phyloP scores from a whole-genome alignment of 2,888 invertebrate genomes.

The Muscina levida region DNA sequence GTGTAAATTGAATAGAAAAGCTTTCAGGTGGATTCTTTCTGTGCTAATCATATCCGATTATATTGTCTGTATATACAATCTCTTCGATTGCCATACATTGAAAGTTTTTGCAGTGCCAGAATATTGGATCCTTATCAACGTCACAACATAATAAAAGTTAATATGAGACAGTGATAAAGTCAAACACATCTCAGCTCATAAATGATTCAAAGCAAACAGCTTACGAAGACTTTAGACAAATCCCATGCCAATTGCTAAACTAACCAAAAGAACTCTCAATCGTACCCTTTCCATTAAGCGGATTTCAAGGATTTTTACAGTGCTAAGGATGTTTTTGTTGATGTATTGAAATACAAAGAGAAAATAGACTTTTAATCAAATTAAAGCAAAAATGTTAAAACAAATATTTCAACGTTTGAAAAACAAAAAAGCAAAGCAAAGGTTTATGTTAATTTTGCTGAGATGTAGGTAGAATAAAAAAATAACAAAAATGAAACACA shows the following conservation, averaged over 20 bases:
- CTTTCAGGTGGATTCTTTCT: no score
- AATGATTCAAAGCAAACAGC: background rate
- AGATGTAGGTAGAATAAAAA: no score
- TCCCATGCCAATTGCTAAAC: slow-evolving; percentile 7
- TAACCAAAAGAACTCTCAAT: no score
- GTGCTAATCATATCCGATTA: background rate
- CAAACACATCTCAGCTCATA: background rate
- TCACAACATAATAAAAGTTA: background rate
- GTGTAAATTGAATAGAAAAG: no score
- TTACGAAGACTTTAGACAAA: background rate
- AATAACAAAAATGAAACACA: no score
- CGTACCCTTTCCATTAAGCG: no score
- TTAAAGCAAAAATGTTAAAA: slow-evolving; percentile 18
- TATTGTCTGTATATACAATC: background rate
- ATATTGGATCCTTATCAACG: slow-evolving; percentile 8
- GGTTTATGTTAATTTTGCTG: no score
- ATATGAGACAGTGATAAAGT: slow-evolving; percentile 8
- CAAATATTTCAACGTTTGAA: no score
- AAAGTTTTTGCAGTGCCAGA: background rate
- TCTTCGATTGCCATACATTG: background rate
- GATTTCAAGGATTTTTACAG: background rate
- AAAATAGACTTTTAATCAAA: slow-evolving; percentile 18
- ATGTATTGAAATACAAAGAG: no score
- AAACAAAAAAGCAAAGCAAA: no score
- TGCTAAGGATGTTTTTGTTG: no score